Conservation (phyloP, 1,140 invertebrate genomes). For the Schmidtea mediterranea region DNA sequence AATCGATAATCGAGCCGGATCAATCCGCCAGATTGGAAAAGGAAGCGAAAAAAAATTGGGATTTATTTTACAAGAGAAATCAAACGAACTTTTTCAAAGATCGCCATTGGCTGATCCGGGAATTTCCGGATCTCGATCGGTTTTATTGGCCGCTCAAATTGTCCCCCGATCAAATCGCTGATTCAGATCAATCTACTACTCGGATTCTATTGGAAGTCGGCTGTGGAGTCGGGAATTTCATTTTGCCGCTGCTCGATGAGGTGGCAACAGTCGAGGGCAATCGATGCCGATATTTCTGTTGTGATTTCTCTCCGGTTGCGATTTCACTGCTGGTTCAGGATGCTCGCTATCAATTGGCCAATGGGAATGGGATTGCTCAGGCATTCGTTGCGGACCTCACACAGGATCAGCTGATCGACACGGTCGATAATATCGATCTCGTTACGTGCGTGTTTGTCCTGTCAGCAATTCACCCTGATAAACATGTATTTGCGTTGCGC, state of each 20-base stretch:
- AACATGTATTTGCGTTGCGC: slow-evolving; percentile 40
- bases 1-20: slow-evolving; percentile 35
- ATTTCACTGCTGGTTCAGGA: slow-evolving; percentile 49
- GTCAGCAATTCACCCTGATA: slow-evolving; percentile 46
- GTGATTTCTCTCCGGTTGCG: slow-evolving; percentile 70
- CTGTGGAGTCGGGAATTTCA: slow-evolving; percentile 84
- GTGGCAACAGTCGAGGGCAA: slow-evolving; percentile 19
- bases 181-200: background rate
- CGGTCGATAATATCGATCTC: slow-evolving; percentile 33
- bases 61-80: slow-evolving; percentile 74
- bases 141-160: background rate
- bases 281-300: slow-evolving; percentile 42
- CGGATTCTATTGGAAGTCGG: slow-evolving; percentile 51
- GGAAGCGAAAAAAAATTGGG: slow-evolving; percentile 74
- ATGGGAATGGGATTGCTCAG: background rate
- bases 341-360: background rate
- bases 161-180: too few relatives aligned
- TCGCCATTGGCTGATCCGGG: slow-evolving; percentile 75
- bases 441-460: slow-evolving; percentile 48
- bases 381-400: background rate
- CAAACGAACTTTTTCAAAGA: slow-evolving; percentile 62
- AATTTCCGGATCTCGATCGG: slow-evolving; percentile 51
- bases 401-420: background rate
- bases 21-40: slow-evolving; percentile 52
- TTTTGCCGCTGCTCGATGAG: slow-evolving; percentile 65